Conservation (phyloP, 2,888 invertebrate species). For the Galeruca laticollis region DNA sequence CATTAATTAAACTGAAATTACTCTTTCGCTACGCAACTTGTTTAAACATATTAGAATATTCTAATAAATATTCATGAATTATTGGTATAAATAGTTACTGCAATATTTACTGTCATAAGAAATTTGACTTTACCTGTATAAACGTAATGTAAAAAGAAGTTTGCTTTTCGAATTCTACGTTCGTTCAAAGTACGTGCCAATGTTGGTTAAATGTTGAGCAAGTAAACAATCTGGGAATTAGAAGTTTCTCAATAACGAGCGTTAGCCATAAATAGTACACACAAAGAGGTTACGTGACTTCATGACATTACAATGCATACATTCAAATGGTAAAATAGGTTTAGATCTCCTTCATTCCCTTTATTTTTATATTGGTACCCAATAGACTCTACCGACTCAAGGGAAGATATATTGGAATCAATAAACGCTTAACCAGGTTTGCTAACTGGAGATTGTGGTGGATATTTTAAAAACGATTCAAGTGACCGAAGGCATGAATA, state of each 20-base stretch:
- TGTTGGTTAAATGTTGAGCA: conserved; percentile 14
- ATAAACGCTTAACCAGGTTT: background rate
- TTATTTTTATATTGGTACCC: conserved; percentile 9
- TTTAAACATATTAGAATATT: no score
- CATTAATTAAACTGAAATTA: no score
- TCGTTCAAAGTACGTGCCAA: conserved; percentile 10
- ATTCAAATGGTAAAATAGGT: conserved; percentile 34
- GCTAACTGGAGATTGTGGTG: background rate
- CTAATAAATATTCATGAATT: no score
- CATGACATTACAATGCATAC: conserved; percentile 32
- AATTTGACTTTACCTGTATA: background rate
- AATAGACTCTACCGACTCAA: background rate
- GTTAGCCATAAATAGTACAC: conserved; percentile 32
- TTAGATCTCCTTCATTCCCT: conserved; percentile 22
- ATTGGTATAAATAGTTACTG: no score
- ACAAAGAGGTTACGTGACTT: conserved; percentile 41
- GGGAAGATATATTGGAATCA: background rate
- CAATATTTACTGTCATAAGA: no score
- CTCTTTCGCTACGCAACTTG: no score
- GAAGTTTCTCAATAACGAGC: conserved; percentile 32
- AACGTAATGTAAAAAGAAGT: background rate
- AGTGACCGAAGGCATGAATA: background rate
- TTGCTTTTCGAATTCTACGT: background rate
- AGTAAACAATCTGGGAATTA: conserved; percentile 26
- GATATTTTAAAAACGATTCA: background rate